Evolutionary conservation across 2,797 vertebrate genomes (phyloP), one percentile per base, ranked within the genome.

Genomic region (Sebastes nivosus): DNA sequence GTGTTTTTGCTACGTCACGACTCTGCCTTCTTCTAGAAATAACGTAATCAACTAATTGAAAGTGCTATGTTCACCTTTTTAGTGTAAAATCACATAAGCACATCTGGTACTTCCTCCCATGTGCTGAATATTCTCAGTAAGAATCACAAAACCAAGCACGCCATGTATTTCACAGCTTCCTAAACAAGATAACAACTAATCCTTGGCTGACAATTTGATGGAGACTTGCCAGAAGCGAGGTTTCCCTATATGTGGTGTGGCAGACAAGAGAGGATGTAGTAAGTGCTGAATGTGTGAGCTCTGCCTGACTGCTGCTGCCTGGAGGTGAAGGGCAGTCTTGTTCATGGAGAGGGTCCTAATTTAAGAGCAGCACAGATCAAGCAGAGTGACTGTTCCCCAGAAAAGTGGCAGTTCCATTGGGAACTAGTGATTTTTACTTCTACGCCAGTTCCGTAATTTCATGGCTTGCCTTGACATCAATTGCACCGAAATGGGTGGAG

Each of bases 121-220:
- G 10, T 18, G 22, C 54, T 59, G 10, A 80, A 27, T 8, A 52
- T 13, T 24, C 27, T 20, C 13, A 70, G 5, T 3, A 5, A 52
- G 27, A 46, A 64, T 52, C 42, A 55, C 8, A 3, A 60, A 64
- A 77, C 7, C 6, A 18, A 66, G 50, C 34, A 12, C 4, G 32
- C 20, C 34, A 27, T 58, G 16, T 25, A 29, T 73, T 67, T 36
- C 34, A 59, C 18, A 57, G 46, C n/a, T 57, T 38, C 30, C 11
- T 22, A n/a, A 64, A 54, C 34, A 66, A 32, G 34, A 74, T 64
- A 67, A 58, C n/a, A 55, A 60, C 29, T 10, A 27, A 61, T 61
- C 32, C 10, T 83, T 20, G 52, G 57, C 75, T 81, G 85, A 90
- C 60, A 87, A 75, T 80, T 80, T 88, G 73, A 86, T 64, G 68